These are phyloP conservation scores for Tubulanus polymorphus DNA, from an alignment of 2,888 invertebrate species.

Conservation along the genomic window DNA sequence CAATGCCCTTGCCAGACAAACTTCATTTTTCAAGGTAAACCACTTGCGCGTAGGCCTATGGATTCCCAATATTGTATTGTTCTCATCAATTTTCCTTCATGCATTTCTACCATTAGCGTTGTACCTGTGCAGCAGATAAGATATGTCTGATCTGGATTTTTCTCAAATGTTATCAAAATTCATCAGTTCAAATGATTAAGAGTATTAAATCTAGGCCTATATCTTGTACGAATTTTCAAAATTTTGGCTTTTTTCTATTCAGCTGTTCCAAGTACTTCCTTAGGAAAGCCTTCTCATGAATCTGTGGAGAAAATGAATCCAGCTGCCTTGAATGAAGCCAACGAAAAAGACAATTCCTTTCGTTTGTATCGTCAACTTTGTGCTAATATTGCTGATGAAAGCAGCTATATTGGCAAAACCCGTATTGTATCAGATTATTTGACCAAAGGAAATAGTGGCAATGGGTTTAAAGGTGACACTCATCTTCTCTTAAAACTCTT, in stretches of 20 bases:
- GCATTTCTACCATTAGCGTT: too few species aligned
- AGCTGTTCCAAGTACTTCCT: not conserved
- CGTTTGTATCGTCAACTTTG: slow-evolving; percentile 74
- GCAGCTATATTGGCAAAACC: slow-evolving; percentile 79
- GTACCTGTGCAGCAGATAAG: too few species aligned
- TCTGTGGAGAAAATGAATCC: not conserved
- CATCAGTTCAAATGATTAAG: too few species aligned
- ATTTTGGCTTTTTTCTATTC: not conserved
- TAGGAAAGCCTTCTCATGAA: not conserved
- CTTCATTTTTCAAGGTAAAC: too few species aligned
- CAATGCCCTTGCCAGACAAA: too few species aligned
- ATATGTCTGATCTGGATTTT: too few species aligned
- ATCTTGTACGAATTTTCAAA: too few species aligned
- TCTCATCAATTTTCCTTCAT: too few species aligned
- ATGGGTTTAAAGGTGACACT: slow-evolving; percentile 70
- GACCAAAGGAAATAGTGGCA: slow-evolving; percentile 46
- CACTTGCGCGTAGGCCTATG: too few species aligned
- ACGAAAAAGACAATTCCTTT: slow-evolving; percentile 58
- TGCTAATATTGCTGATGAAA: slow-evolving; percentile 70
- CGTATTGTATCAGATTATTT: slow-evolving; percentile 54
- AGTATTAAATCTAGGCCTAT: too few species aligned
- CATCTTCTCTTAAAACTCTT: slow-evolving; percentile 77
- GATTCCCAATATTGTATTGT: too few species aligned
- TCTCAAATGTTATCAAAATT: too few species aligned
- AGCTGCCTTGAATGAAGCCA: slow-evolving; percentile 2